A percentile compares a stretch with the other conserved stretches of the same genome.
phyloP scores from a whole-genome alignment of 2,888 invertebrate genomes.

The Nineta flava region DNA sequence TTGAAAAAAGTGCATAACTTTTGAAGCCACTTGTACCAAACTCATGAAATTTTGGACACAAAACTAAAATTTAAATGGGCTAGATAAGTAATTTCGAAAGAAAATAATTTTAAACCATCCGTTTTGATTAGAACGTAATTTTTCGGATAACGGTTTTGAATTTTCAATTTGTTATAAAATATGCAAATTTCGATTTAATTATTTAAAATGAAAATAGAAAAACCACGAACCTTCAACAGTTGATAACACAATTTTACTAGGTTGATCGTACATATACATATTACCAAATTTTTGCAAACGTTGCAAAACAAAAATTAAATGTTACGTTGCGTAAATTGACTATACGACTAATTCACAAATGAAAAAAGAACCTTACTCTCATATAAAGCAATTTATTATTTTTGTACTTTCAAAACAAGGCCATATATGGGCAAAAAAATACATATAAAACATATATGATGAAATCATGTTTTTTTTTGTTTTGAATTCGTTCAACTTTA shows the following conservation, averaged over 20 bases:
- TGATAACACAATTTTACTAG: conserved; percentile 53
- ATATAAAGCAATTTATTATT: background rate
- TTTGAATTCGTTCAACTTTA: conserved; percentile 8
- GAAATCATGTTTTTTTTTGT: background rate
- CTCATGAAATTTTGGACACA: too few relatives aligned
- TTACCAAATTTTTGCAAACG: conserved; percentile 11
- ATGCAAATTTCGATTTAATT: too few relatives aligned
- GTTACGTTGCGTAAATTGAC: conserved; percentile 1
- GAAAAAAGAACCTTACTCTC: background rate
- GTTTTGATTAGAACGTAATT: too few relatives aligned
- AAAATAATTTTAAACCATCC: too few relatives aligned
- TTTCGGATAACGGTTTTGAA: too few relatives aligned
- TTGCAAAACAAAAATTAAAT: conserved; percentile 9
- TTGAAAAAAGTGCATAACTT: too few relatives aligned
- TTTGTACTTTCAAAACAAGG: conserved; percentile 35
- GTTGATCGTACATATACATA: conserved; percentile 63
- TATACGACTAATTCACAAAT: background rate
- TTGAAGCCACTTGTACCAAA: too few relatives aligned
- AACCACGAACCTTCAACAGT: conserved; percentile 55
- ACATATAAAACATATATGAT: background rate
- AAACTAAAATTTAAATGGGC: too few relatives aligned
- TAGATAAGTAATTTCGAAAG: too few relatives aligned
- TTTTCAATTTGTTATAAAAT: too few relatives aligned
- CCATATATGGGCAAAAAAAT: conserved; percentile 42
- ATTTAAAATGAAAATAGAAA: too few relatives aligned